A percentile compares a stretch with the other conserved stretches of the same genome.
These are phyloP conservation scores for Varanus salvator DNA, from an alignment of 2,113 vertebrate species.

Conservation along the genomic window DNA sequence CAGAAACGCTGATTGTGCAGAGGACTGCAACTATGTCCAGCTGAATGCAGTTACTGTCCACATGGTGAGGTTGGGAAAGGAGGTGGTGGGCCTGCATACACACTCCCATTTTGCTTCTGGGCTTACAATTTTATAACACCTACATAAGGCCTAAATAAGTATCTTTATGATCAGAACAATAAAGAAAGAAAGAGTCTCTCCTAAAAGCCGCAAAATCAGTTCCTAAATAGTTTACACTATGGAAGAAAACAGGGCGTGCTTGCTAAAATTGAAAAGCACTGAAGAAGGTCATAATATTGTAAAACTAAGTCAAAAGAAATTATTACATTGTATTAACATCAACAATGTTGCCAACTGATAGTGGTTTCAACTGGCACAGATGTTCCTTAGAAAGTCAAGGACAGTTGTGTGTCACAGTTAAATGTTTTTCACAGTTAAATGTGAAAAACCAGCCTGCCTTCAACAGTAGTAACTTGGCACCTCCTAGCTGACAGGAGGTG, in stretches of 20 bases:
- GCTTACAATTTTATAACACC: too few species aligned
- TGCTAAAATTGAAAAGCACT: not conserved
- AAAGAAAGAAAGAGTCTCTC: not conserved
- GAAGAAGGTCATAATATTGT: not conserved
- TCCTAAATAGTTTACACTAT: not conserved
- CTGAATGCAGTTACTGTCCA: too few species aligned
- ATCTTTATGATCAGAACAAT: not conserved
- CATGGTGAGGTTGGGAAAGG: too few species aligned
- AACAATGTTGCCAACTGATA: conserved; percentile 37
- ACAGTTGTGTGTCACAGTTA: not conserved
- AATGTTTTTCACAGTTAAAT: not conserved
- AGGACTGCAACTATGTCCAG: too few species aligned
- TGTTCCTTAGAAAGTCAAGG: conserved; percentile 46
- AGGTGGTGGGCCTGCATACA: too few species aligned
- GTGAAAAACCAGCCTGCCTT: conserved; percentile 21
- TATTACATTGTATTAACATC: not conserved
- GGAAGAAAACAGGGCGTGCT: not conserved
- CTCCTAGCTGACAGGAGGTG: not conserved
- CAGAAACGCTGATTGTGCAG: too few species aligned
- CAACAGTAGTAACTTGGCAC: conserved; percentile 2
- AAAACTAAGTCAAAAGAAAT: not conserved
- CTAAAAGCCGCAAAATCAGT: not conserved
- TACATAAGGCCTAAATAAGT: not conserved
- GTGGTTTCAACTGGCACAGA: conserved; percentile 28
- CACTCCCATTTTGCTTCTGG: too few species aligned